Conservation (phyloP, 2,797 vertebrate species). For the Pseudotriccus pelzelni region DNA sequence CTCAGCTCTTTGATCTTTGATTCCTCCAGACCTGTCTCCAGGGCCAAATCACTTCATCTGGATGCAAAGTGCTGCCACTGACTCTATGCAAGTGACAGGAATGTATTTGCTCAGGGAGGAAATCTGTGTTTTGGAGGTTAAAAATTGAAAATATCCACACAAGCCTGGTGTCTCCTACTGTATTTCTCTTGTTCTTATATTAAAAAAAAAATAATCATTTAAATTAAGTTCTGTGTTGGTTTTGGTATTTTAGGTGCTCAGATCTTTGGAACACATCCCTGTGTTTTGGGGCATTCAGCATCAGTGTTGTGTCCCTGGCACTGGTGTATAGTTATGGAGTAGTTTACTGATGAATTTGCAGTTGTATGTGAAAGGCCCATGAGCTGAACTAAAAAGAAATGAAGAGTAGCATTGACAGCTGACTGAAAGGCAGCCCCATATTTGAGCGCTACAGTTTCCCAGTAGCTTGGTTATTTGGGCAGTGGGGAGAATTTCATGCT, state of each 20-base stretch:
- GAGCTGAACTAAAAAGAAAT: neutral
- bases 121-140: neutral
- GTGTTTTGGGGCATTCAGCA: neutral
- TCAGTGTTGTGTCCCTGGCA: neutral
- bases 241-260: neutral
- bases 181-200: neutral
- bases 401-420: neutral
- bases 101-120: neutral
- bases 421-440: neutral
- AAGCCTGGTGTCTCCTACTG: rapidly evolving
- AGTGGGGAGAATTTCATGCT: neutral
- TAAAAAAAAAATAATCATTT: neutral
- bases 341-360: neutral
- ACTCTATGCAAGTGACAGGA: neutral
- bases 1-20: rapidly evolving
- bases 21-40: neutral
- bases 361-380: neutral
- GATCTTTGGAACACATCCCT: neutral
- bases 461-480: neutral
- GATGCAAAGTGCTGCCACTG: neutral
- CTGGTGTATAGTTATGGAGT: neutral
- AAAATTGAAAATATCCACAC: neutral
- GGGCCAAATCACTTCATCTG: neutral
- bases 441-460: neutral
- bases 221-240: neutral